Percentiles rank a stretch among this genome's conserved stretches.
Evolutionary conservation across 2,113 vertebrate species (phyloP).

Genomic region (Arothron firmamentum): DNA sequence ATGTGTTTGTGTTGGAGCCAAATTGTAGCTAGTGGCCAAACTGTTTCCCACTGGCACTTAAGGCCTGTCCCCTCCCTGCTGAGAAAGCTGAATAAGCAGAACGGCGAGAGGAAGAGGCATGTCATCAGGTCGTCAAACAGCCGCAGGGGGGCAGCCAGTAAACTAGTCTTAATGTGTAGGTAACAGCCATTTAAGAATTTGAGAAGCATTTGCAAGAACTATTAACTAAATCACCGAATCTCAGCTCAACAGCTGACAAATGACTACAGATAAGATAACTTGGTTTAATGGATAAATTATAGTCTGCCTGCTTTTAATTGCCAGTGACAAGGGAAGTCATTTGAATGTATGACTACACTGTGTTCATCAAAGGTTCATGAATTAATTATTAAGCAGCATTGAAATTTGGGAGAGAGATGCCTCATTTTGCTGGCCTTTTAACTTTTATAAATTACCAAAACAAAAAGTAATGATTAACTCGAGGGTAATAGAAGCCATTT

Average conservation of each 20-base stretch:
- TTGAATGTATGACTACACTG: too few species aligned
- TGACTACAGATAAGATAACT: background rate
- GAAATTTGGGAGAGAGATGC: too few species aligned
- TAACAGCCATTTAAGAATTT: background rate
- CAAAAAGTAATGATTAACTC: too few species aligned
- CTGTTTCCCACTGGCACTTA: slow-evolving; percentile 54
- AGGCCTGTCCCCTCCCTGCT: slow-evolving; percentile 47
- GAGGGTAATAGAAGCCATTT: too few species aligned
- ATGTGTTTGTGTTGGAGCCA: slow-evolving; percentile 53
- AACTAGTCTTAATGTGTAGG: background rate
- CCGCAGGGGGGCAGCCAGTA: slow-evolving; percentile 44
- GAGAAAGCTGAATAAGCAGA: slow-evolving; percentile 39
- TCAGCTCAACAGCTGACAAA: background rate
- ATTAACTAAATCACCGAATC: background rate
- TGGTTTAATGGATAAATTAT: too few species aligned
- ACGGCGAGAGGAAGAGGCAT: slow-evolving; percentile 56
- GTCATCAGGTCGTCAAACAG: slow-evolving; percentile 54
- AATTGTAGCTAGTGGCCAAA: slow-evolving; percentile 69
- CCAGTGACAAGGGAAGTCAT: too few species aligned
- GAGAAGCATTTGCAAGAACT: background rate
- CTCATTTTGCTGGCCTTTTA: too few species aligned
- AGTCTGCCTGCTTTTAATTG: too few species aligned
- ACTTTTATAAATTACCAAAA: too few species aligned
- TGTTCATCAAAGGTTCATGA: too few species aligned
- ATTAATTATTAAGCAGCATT: too few species aligned